Base-by-base conservation (phyloP, 2,113 vertebrate species). In the Corythornis vintsioides region DNA sequence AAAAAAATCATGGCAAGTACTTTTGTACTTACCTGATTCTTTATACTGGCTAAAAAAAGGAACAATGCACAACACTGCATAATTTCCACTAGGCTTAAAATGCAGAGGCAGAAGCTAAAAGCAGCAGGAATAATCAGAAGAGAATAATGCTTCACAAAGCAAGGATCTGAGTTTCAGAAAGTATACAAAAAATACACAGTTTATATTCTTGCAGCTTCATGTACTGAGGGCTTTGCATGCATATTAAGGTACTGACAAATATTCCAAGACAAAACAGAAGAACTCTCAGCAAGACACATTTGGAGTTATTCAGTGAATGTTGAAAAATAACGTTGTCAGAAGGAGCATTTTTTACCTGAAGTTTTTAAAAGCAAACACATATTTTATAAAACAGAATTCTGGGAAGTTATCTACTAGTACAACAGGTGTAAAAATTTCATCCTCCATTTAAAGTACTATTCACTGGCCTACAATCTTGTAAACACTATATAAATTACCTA, bases 181-280 rank as follows among this genome's bases (percentile, higher is more conserved):
- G 22, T 40, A 29, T 66, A 92, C 42, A 47, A 60, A 90, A 90
- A 92, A 77, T 15, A 69, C 47, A 76, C 17, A 48, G 3, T 83
- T 93, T 89, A 12, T 18, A 61, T 71, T 63, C 43, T 69, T 63
- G 26, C 33, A 87, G 31, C 29, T 74, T 83, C 31, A 26, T 0
- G 10, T 48, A 25, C 52, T 22, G 60, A 73, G 29, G 33, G 28
- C 8, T 93, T 78, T 89, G 59, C 33, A 66, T 13, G 31, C 16
- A 18, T 84, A 35, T 74, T 67, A 70, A 66, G 25, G 35, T 70
- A 28, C 19, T 81, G 57, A 75, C 43, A 79, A 66, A 87, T 24
- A 59, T 61, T 87, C 66, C 45, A 89, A 69, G 82, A 89, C 31
- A 89, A 79, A 96, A 60, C 45, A 56, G 25, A 60, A 86, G 77